A percentile compares a stretch with the other conserved stretches of the same genome.
Conservation (phyloP, 2,797 vertebrate genomes). For the Alouatta caraya region DNA sequence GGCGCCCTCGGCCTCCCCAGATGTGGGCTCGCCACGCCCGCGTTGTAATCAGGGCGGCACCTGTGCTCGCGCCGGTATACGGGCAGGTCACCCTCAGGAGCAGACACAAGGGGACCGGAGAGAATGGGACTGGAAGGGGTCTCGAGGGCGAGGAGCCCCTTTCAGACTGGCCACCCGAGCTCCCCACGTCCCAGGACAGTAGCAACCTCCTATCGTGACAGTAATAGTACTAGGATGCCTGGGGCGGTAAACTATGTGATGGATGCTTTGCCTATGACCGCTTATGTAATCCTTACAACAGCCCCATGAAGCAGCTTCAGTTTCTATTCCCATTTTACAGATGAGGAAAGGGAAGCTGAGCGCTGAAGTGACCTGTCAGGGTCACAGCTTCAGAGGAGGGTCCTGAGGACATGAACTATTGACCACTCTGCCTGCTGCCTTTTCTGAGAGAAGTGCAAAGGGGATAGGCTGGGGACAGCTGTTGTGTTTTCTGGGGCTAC, state of each 20-base stretch:
- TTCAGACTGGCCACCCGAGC: not conserved
- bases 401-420: not conserved
- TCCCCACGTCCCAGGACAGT: not conserved
- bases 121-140: not conserved
- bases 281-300: not conserved
- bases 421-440: not conserved
- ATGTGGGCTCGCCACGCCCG: not conserved
- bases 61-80: not conserved
- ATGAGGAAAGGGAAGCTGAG: conserved; percentile 26
- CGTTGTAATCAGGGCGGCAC: not conserved
- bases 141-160: not conserved
- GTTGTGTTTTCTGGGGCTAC: not conserved
- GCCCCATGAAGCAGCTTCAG: not conserved
- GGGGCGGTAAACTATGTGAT: not conserved
- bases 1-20: not conserved
- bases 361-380: not conserved
- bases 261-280: not conserved
- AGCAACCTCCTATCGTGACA: not conserved
- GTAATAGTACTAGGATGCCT: not conserved
- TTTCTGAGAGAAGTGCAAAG: not conserved
- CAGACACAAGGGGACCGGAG: not conserved
- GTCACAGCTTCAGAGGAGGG: not conserved
- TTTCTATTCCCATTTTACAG: conserved; percentile 65
- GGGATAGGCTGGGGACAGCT: not conserved
- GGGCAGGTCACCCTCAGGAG: not conserved